These are phyloP conservation scores for Limnephilus rhombicus DNA, from an alignment of 2,888 invertebrate genomes.

Conservation along the genomic window DNA sequence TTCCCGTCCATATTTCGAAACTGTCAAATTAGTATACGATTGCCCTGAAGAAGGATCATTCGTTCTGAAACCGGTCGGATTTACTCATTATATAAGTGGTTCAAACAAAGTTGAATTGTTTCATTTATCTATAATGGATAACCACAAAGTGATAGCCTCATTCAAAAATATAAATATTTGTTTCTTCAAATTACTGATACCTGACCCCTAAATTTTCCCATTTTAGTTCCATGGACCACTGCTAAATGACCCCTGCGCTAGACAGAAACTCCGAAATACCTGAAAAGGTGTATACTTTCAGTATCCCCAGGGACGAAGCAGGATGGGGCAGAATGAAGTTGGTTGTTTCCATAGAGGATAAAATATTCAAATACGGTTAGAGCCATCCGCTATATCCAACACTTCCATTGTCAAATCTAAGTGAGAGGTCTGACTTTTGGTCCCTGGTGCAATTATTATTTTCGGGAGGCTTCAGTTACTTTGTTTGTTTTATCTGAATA, in stretches of 20 bases:
- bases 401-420: background rate
- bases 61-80: too few relatives aligned
- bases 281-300: background rate
- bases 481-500: background rate
- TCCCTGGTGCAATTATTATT: background rate
- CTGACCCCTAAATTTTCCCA: too few relatives aligned
- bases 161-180: too few relatives aligned
- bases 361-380: background rate
- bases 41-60: too few relatives aligned
- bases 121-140: too few relatives aligned
- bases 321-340: background rate
- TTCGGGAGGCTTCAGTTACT: background rate
- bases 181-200: too few relatives aligned
- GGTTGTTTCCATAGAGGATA: background rate
- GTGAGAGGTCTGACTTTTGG: background rate
- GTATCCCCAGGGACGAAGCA: background rate
- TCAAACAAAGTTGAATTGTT: too few relatives aligned
- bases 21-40: too few relatives aligned
- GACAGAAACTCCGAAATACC: background rate
- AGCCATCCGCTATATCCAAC: background rate
- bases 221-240: too few relatives aligned
- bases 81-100: too few relatives aligned
- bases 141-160: too few relatives aligned
- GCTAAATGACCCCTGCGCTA: background rate
- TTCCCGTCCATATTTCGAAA: too few relatives aligned